A percentile compares a stretch with the other conserved stretches of the same genome.
These are phyloP conservation scores for Agriopis aurantiaria DNA, from an alignment of 2,888 invertebrate genomes.

Conservation along the genomic window DNA sequence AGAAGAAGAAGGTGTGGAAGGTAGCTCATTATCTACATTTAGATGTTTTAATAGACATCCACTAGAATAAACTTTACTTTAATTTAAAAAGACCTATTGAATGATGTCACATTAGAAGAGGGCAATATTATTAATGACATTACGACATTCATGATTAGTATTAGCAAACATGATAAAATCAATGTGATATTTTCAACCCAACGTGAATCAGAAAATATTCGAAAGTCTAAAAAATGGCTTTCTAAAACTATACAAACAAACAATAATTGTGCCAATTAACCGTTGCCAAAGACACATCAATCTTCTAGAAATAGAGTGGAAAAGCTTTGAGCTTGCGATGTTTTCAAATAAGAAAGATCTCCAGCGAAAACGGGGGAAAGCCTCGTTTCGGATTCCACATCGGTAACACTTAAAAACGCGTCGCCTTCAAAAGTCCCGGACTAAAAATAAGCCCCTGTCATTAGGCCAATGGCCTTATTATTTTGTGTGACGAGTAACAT, in stretches of 20 bases:
- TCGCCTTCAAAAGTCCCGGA: conserved; percentile 71
- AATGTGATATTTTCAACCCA: conserved; percentile 1
- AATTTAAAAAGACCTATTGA: no score
- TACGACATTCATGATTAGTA: no score
- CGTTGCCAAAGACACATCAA: conserved; percentile 28
- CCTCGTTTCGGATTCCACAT: conserved; percentile 53
- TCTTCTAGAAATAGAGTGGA: conserved; percentile 32
- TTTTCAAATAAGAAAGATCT: conserved; percentile 41
- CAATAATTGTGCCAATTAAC: conserved; percentile 33
- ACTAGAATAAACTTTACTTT: no score
- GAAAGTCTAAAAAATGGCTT: conserved; percentile 6
- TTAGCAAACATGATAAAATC: neutral
- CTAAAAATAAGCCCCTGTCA: conserved; percentile 79
- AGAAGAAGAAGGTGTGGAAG: no score
- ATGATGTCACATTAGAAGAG: no score
- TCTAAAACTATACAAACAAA: conserved; percentile 25
- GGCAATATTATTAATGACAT: no score
- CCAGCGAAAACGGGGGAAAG: conserved; percentile 50
- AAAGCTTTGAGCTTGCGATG: conserved; percentile 26
- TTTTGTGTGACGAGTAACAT: conserved; percentile 82
- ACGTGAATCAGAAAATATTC: conserved; percentile 9
- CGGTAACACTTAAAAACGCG: conserved; percentile 64
- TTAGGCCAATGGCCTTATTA: conserved; percentile 86
- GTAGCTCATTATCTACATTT: no score
- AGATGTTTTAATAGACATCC: no score